Evolutionary conservation across 2,888 invertebrate genomes (phyloP), one percentile per base, ranked within the genome.

Genomic region (Leucophenga maculata): DNA sequence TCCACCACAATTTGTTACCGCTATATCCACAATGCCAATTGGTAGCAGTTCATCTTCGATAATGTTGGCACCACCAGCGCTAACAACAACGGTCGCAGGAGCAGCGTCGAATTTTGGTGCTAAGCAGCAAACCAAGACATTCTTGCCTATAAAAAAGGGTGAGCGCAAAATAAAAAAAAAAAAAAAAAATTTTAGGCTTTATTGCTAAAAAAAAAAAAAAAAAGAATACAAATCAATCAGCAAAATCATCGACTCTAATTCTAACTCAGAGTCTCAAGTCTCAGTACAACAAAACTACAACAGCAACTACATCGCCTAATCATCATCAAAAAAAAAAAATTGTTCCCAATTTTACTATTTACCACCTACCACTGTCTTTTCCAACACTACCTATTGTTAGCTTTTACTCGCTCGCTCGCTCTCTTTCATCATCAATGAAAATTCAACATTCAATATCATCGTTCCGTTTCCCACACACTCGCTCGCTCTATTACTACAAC

Each of bases 61-160:
- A 52, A 70, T 74, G 18, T 50, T 71, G 26, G 69, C 71, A 46
- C 68, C 75, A 46, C 69, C 73, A 22, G 71, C 73, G 64, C 50
- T 75, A 13, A 67, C 77, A 72, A 62, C 72, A 74, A 48, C 71
- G 22, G 62, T 54, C 69, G 67, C 73, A 62, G 48, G 22, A 22
- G 20, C 60, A 39, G 44, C 66, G 68, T 65, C 67, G 69, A 64
- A 67, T 67, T 20, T 18, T 74, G 65, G 80, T 74, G 74, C 72
- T 66, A 69, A 70, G 77, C 81, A 75, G 54, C 80, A 79, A 74
- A 76, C 83, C 69, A 81, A 84, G 79, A 79, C 74, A 79, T 74
- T 78, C 79, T 77, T 78, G 77, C 83, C 84, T 82, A 77, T 76
- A 75, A 76, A 79, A 72, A 82, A 85, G 84, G 86, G 86, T 86